Conservation (phyloP, 2,888 invertebrate genomes). For the Cephalotes varians region DNA sequence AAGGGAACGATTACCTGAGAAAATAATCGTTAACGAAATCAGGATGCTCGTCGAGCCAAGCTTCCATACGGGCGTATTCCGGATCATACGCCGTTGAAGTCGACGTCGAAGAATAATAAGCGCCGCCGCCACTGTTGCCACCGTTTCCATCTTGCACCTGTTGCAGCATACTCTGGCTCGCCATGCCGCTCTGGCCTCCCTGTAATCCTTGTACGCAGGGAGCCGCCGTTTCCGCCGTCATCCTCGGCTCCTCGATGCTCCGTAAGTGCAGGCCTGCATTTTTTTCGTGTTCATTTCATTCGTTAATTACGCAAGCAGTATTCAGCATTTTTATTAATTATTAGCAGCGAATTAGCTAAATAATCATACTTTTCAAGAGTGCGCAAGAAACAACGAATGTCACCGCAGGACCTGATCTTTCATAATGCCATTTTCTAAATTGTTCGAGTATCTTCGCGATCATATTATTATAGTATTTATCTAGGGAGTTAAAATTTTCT, state of each 20-base stretch:
- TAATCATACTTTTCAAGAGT: background rate
- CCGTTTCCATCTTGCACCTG: slow-evolving; percentile 77
- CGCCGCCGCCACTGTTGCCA: slow-evolving; percentile 64
- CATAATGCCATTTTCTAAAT: background rate
- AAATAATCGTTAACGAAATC: slow-evolving; percentile 98
- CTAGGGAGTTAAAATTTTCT: background rate
- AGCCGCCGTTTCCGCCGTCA: slow-evolving; percentile 89
- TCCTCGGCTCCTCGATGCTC: slow-evolving; percentile 93
- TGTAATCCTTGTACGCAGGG: slow-evolving; percentile 89
- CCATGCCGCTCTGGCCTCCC: slow-evolving; percentile 86
- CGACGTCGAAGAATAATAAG: slow-evolving; percentile 79
- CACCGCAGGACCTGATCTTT: background rate
- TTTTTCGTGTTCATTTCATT: background rate
- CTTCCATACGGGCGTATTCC: slow-evolving; percentile 96
- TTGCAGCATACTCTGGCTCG: slow-evolving; percentile 78
- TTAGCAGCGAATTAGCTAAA: background rate
- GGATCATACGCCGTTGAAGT: slow-evolving; percentile 89
- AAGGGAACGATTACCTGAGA: slow-evolving; percentile 88
- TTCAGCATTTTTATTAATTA: background rate
- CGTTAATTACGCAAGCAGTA: background rate
- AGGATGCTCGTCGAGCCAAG: slow-evolving; percentile 98
- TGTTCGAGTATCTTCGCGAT: background rate
- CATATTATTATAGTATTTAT: background rate
- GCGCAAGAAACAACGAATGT: background rate
- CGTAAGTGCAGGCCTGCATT: slow-evolving; percentile 93